These are phyloP conservation scores for Phacellophora camtschatica DNA, from an alignment of 30 jellyfish, hydroid and myxozoan species.

Conservation along the genomic window DNA sequence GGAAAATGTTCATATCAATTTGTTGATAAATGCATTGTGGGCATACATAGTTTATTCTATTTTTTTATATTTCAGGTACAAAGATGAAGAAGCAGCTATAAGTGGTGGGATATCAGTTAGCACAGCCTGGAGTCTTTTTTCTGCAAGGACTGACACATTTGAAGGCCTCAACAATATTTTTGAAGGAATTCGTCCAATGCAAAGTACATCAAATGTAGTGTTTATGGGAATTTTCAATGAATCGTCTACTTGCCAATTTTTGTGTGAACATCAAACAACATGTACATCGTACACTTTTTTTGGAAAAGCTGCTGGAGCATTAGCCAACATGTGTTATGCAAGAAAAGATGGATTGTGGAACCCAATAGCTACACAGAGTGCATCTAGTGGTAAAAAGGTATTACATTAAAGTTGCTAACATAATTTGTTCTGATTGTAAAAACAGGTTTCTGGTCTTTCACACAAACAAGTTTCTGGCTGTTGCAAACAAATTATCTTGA, in stretches of 20 bases:
- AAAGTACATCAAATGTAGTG: conserved; percentile 54
- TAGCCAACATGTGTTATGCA: conserved; percentile 83
- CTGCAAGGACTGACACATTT: conserved; percentile 42
- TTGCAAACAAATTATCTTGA: too few relatives aligned
- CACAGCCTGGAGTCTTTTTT: conserved; percentile 67
- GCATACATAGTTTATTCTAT: too few relatives aligned
- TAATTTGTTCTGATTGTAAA: too few relatives aligned
- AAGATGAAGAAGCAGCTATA: conserved; percentile 66
- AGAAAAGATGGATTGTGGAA: conserved; percentile 93
- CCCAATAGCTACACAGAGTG: conserved; percentile 68
- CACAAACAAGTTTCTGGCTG: too few relatives aligned
- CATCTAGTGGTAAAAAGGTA: conserved; percentile 85
- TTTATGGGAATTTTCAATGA: conserved; percentile 70
- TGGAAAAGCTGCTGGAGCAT: conserved; percentile 57
- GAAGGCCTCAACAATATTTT: conserved; percentile 61
- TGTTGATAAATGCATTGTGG: too few relatives aligned
- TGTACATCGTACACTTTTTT: conserved; percentile 86
- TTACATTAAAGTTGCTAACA: too few relatives aligned
- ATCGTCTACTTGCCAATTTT: conserved; percentile 42
- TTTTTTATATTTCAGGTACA: conserved; percentile 5
- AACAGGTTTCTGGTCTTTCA: too few relatives aligned
- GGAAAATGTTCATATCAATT: too few relatives aligned
- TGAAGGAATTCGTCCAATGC: conserved; percentile 79
- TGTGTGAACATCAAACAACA: conserved; percentile 59
- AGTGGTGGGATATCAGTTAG: conserved; percentile 65